Percentiles rank a stretch among this genome's conserved stretches.
Conservation (phyloP, 2,888 invertebrate genomes). For the Himalopsyche tibetana region DNA sequence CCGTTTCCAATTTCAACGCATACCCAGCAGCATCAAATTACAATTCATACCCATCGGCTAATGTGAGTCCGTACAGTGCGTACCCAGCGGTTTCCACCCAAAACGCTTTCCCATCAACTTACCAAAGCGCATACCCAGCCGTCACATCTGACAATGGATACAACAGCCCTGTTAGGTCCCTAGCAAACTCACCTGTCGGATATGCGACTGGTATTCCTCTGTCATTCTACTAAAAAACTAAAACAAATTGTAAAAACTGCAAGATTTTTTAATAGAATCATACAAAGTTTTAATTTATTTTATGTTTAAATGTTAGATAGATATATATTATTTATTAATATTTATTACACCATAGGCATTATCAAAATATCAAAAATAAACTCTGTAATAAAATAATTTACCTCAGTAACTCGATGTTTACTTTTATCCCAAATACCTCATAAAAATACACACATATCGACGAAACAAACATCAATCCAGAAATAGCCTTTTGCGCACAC, state of each 20-base stretch:
- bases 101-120: conserved; percentile 66
- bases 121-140: conserved; percentile 65
- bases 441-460: not conserved
- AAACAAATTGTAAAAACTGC: not conserved
- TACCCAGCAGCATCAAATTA: conserved; percentile 70
- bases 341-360: not conserved
- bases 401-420: not conserved
- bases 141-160: conserved; percentile 69
- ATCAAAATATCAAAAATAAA: not conserved
- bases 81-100: conserved; percentile 62
- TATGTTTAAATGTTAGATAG: not conserved
- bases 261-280: not conserved
- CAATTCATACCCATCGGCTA: conserved; percentile 68
- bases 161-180: conserved; percentile 55
- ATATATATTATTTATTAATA: conserved; percentile 15
- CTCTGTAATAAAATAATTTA: not conserved
- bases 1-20: conserved; percentile 68
- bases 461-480: not conserved
- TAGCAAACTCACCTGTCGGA: conserved; percentile 52
- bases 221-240: conserved; percentile 65
- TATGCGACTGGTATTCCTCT: conserved; percentile 66
- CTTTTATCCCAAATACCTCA: not conserved
- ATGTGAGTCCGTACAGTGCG: conserved; percentile 48
- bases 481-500: not conserved
- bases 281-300: not conserved